These are phyloP conservation scores for Drosophila novamexicana DNA, from an alignment of 1,140 invertebrate genomes.

Conservation along the genomic window DNA sequence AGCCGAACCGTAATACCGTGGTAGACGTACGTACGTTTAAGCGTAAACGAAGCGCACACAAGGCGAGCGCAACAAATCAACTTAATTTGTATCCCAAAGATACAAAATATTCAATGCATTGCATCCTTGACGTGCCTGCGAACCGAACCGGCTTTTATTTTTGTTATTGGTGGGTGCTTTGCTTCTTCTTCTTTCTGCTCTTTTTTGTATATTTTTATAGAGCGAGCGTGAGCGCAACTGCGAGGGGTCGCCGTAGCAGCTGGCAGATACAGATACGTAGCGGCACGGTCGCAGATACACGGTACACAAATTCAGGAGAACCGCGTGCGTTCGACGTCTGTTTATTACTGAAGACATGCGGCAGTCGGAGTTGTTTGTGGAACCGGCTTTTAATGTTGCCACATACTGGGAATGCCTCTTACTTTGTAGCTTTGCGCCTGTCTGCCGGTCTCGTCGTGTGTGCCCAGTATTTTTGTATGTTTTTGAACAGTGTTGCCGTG, in stretches of 20 bases:
- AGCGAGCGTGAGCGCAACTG: neutral
- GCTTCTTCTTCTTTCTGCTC: conserved; percentile 10
- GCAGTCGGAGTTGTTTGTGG: conserved; percentile 68
- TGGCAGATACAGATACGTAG: conserved; percentile 30
- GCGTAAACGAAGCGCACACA: conserved; percentile 14
- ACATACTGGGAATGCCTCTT: conserved; percentile 46
- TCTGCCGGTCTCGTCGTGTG: neutral
- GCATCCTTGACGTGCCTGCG: conserved; percentile 56
- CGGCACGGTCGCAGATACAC: conserved; percentile 20
- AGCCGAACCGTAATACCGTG: conserved; percentile 6
- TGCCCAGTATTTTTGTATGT: conserved; percentile 38
- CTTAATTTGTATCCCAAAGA: conserved; percentile 78
- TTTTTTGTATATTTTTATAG: conserved; percentile 35
- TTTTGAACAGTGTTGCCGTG: conserved; percentile 51
- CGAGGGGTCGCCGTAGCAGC: conserved; percentile 15
- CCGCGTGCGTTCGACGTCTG: conserved; percentile 68
- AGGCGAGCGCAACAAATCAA: conserved; percentile 70
- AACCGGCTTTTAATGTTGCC: conserved; percentile 56
- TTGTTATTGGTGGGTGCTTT: conserved; percentile 63
- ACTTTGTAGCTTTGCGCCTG: neutral
- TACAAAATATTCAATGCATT: conserved; percentile 56
- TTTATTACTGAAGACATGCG: conserved; percentile 66
- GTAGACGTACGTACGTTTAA: neutral
- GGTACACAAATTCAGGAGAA: conserved; percentile 38
- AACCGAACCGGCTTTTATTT: conserved; percentile 46